These are phyloP conservation scores for Druceiella hillmani DNA, from an alignment of 2,888 invertebrate species.

Conservation along the genomic window DNA sequence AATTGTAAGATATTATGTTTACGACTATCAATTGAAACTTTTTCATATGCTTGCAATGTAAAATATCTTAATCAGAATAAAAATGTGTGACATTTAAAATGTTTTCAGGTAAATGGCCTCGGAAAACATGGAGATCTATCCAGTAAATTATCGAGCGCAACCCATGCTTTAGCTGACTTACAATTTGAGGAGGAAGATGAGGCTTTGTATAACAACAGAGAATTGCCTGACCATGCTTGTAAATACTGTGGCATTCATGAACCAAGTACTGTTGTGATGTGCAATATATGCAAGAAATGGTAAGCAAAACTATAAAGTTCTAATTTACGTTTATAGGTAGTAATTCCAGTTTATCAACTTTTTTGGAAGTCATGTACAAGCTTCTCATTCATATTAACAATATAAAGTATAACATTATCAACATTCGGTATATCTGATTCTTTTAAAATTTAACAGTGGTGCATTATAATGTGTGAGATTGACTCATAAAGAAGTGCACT, in stretches of 20 bases:
- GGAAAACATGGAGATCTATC: conserved; percentile 52
- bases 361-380: too few relatives aligned
- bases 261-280: conserved; percentile 95
- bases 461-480: too few relatives aligned
- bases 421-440: too few relatives aligned
- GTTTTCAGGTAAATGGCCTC: conserved; percentile 63
- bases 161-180: conserved; percentile 76
- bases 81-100: too few relatives aligned
- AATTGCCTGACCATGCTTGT: conserved; percentile 94
- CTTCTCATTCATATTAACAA: too few relatives aligned
- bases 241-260: conserved; percentile 99
- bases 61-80: too few relatives aligned
- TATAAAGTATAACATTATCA: too few relatives aligned
- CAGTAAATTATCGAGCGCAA: conserved; percentile 61
- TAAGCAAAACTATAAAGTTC: conserved; percentile 32
- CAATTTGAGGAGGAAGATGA: conserved; percentile 97
- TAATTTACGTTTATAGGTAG: too few relatives aligned
- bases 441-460: too few relatives aligned
- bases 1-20: too few relatives aligned
- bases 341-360: too few relatives aligned
- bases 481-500: too few relatives aligned
- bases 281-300: conserved; percentile 98
- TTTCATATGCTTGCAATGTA: background rate
- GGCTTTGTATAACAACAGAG: conserved; percentile 77
- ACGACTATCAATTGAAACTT: background rate